Percentiles rank a stretch among this genome's conserved stretches.
Evolutionary conservation across 1,140 invertebrate species (phyloP).

Genomic region (Meloidogyne exigua): DNA sequence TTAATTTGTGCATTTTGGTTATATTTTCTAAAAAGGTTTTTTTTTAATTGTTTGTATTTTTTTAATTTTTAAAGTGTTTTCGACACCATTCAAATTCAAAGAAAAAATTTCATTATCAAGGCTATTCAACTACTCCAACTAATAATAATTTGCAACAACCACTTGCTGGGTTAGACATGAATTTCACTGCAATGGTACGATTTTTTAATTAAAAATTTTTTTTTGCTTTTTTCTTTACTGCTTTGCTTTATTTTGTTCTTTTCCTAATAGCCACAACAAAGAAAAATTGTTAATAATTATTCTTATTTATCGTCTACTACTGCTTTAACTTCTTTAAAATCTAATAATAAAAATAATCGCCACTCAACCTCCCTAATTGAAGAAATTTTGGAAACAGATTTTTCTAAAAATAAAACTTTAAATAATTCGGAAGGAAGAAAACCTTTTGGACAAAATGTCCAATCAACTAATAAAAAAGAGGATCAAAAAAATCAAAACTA

Average conservation of each 20-base stretch:
- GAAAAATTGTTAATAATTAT: background rate
- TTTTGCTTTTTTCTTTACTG: background rate
- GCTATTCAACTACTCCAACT: conserved; percentile 44
- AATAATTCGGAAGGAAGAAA: background rate
- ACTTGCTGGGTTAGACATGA: conserved; percentile 12
- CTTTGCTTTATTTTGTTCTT: background rate
- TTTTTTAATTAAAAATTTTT: background rate
- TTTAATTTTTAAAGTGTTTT: conserved; percentile 41
- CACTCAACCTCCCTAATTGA: background rate
- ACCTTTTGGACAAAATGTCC: background rate
- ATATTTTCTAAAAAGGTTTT: conserved; percentile 44
- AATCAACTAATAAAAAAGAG: background rate
- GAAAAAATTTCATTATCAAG: conserved; percentile 59
- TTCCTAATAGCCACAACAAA: background rate
- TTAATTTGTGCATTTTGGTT: conserved; percentile 40
- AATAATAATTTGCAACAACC: background rate
- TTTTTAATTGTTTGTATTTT: background rate
- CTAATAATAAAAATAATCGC: background rate
- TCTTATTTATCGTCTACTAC: background rate
- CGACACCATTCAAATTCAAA: conserved; percentile 38
- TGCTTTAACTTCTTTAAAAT: background rate
- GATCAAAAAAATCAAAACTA: background rate
- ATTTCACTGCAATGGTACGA: conserved; percentile 10
- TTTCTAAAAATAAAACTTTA: background rate
- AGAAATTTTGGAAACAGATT: background rate